Percentiles rank a stretch among this genome's conserved stretches.
Evolutionary conservation across 2,797 vertebrate genomes (phyloP).

Genomic region (Buphagus erythrorhynchus): DNA sequence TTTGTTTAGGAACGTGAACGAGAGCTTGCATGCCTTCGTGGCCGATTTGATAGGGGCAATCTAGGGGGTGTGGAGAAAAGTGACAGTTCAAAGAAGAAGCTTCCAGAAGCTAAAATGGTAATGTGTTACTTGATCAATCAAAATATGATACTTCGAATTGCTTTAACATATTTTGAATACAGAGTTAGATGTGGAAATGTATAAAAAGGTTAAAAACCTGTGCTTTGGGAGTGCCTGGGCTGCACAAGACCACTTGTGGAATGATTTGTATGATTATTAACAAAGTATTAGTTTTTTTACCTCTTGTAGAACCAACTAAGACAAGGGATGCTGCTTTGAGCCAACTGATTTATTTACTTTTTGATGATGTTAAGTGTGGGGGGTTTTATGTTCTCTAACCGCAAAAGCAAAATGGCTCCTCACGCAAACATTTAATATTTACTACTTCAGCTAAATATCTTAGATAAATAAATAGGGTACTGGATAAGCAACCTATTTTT

Average conservation of each 20-base stretch:
- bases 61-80: conserved; percentile 80
- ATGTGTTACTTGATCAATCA: neutral
- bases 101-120: conserved; percentile 72
- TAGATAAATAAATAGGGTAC: neutral
- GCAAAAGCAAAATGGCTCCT: neutral
- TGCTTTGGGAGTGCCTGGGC: neutral
- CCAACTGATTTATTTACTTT: neutral
- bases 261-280: neutral
- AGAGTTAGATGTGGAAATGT: neutral
- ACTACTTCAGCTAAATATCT: neutral
- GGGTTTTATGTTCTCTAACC: neutral
- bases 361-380: neutral
- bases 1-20: conserved; percentile 87
- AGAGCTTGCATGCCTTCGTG: conserved; percentile 89
- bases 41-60: conserved; percentile 85
- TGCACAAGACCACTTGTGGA: accelerated
- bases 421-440: neutral
- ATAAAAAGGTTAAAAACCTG: neutral
- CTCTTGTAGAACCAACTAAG: neutral
- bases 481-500: neutral
- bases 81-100: conserved; percentile 57
- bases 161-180: neutral
- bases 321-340: neutral
- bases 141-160: neutral
- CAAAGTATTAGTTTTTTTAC: neutral